Conservation (phyloP, 2,888 invertebrate genomes). For the Meteorus colon region DNA sequence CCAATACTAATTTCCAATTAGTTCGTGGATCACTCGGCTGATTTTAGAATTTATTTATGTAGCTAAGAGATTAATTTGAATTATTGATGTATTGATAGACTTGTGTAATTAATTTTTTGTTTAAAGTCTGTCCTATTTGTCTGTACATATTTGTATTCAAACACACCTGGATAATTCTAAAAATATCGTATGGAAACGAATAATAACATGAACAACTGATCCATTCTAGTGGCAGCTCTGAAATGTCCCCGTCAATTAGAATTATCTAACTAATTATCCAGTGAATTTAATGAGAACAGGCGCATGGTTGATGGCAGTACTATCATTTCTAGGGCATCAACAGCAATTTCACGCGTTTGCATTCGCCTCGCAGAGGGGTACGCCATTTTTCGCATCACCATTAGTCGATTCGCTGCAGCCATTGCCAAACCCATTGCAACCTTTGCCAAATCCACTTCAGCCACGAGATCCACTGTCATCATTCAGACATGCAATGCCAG, state of each 20-base stretch:
- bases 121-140: no score
- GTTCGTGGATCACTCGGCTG: neutral
- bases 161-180: no score
- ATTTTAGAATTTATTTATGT: neutral
- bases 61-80: no score
- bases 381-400: slow-evolving; percentile 70
- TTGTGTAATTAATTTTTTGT: no score
- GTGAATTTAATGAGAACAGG: slow-evolving; percentile 73
- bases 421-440: slow-evolving; percentile 69
- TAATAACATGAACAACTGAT: neutral
- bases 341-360: slow-evolving; percentile 90
- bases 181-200: no score
- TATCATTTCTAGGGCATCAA: slow-evolving; percentile 95
- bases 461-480: slow-evolving; percentile 88
- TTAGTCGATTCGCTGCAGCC: slow-evolving; percentile 70
- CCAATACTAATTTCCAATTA: slow-evolving; percentile 1
- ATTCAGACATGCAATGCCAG: slow-evolving; percentile 92
- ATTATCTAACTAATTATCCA: neutral
- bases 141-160: no score
- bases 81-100: no score
- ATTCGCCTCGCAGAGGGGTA: slow-evolving; percentile 81
- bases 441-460: slow-evolving; percentile 76
- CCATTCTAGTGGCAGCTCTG: neutral
- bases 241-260: neutral
- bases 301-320: slow-evolving; percentile 79